phyloP scores from a whole-genome alignment of 2,797 vertebrate species.

The Phrynocephalus vlangalii region DNA sequence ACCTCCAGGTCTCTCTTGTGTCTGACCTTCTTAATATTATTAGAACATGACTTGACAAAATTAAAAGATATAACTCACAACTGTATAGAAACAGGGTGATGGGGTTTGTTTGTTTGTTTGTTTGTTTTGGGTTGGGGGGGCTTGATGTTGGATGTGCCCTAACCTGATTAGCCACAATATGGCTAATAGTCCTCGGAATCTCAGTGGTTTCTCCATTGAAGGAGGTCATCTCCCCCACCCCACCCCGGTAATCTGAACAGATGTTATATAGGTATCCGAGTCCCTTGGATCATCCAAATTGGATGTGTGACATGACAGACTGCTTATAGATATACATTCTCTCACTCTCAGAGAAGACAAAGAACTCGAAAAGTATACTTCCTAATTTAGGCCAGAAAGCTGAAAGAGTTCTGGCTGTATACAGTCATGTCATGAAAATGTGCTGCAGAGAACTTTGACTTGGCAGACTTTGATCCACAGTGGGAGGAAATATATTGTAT shows the following conservation, averaged over 20 bases:
- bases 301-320: neutral
- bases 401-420: neutral
- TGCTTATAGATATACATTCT: neutral
- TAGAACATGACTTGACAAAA: neutral
- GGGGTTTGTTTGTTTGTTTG: too few species aligned
- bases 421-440: neutral
- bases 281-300: neutral
- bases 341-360: neutral
- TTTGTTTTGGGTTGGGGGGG: neutral
- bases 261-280: neutral
- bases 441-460: neutral
- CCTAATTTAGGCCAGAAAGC: neutral
- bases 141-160: neutral
- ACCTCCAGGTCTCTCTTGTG: neutral
- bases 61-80: neutral
- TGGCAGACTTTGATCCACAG: too few species aligned
- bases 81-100: neutral
- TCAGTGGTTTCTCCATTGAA: neutral
- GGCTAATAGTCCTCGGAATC: neutral
- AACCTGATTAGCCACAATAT: neutral
- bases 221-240: too few species aligned
- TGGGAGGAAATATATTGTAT: neutral
- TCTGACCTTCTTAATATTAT: neutral
- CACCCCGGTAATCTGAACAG: neutral
- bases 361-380: neutral